Conservation (phyloP, 2,113 vertebrate species). For the Toxotes jaculatrix region DNA sequence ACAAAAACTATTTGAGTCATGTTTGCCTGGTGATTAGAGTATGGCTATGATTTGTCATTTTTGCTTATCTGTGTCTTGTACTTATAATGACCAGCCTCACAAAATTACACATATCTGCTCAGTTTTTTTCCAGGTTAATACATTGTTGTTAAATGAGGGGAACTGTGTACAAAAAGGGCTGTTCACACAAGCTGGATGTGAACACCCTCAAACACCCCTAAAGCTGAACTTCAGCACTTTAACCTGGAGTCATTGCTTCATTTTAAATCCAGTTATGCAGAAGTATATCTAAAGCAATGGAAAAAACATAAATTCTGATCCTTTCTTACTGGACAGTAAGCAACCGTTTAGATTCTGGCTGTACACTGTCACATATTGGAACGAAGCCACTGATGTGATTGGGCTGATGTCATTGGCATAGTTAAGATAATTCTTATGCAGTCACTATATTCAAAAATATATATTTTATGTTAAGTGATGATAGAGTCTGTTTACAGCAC, state of each 20-base stretch:
- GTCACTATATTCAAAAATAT: background rate
- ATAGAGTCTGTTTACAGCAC: background rate
- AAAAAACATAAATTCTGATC: background rate
- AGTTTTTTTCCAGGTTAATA: background rate
- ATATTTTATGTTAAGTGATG: background rate
- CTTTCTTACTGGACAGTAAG: background rate
- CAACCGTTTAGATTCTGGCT: background rate
- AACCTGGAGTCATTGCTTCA: background rate
- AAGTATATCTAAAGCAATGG: background rate
- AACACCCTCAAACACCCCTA: background rate
- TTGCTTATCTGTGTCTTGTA: background rate
- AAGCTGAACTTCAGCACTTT: background rate
- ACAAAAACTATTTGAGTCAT: background rate
- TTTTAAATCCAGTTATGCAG: background rate
- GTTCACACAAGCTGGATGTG: background rate
- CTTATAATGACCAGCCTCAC: background rate
- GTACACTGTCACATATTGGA: background rate
- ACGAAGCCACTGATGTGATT: background rate
- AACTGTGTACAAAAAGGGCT: background rate
- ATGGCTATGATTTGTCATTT: conserved; percentile 9
- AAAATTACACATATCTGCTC: background rate
- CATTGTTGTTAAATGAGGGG: background rate
- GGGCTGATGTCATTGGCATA: background rate
- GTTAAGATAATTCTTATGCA: background rate
- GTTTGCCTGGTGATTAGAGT: background rate